A percentile compares a stretch with the other conserved stretches of the same genome.
phyloP scores from a whole-genome alignment of 2,888 invertebrate genomes.

The Lasiommata megera region DNA sequence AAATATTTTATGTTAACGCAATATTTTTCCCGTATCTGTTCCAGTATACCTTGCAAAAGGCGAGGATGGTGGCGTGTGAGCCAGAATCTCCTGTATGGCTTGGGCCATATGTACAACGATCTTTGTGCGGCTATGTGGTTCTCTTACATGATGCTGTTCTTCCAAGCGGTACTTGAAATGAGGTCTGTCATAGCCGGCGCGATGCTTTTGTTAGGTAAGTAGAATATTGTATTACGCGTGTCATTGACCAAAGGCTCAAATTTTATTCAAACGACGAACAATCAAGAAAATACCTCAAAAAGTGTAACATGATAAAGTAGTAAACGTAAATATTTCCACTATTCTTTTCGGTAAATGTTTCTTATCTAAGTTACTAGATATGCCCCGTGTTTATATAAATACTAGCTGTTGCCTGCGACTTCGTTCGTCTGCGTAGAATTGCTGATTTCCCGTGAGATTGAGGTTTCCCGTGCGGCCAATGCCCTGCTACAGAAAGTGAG shows the following conservation, averaged over 20 bases:
- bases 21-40: too few species aligned
- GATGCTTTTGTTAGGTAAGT: conserved; percentile 85
- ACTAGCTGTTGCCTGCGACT: too few species aligned
- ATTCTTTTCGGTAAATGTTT: too few species aligned
- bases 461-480: too few species aligned
- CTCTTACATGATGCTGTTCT: conserved; percentile 93
- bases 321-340: too few species aligned
- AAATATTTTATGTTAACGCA: too few species aligned
- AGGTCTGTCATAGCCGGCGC: conserved; percentile 81
- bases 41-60: conserved; percentile 54
- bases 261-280: background rate
- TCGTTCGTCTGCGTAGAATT: too few species aligned
- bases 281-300: background rate
- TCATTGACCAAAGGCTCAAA: conserved; percentile 9
- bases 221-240: conserved; percentile 13
- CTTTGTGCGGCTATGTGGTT: conserved; percentile 98
- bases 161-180: conserved; percentile 83
- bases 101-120: conserved; percentile 96
- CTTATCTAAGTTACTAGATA: too few species aligned
- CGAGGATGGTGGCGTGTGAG: conserved; percentile 60
- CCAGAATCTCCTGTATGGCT: conserved; percentile 79
- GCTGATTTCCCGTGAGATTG: too few species aligned
- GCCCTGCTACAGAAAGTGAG: too few species aligned
- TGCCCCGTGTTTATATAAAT: too few species aligned
- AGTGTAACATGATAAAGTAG: background rate